Evolutionary conservation across 2,888 invertebrate species (phyloP).

Genomic region (Caenorhabditis drosophilae): DNA sequence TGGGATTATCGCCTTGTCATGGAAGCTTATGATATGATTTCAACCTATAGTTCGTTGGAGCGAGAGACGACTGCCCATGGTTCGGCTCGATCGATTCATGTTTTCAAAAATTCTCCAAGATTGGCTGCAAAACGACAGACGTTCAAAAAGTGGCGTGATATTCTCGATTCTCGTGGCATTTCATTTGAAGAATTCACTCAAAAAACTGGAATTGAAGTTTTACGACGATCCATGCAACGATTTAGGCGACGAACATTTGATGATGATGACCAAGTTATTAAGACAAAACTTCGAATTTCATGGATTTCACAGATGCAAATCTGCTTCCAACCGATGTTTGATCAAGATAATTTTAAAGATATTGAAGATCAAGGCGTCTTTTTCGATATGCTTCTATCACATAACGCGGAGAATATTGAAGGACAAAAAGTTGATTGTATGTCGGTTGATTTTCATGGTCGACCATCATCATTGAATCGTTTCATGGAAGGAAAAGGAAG

Average conservation of each 20-base stretch:
- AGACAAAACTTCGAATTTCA: conserved; percentile 56
- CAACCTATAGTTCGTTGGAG: conserved; percentile 59
- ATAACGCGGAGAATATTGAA: conserved; percentile 64
- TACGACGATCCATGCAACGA: conserved; percentile 62
- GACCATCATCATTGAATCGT: conserved; percentile 61
- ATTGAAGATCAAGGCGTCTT: conserved; percentile 65
- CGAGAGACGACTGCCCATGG: conserved; percentile 65
- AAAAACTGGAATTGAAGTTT: conserved; percentile 56
- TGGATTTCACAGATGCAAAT: conserved; percentile 67
- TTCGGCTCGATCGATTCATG: conserved; percentile 56
- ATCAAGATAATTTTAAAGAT: conserved; percentile 52
- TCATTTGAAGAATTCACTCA: conserved; percentile 65
- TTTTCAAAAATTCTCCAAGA: conserved; percentile 54
- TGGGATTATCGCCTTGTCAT: conserved; percentile 65
- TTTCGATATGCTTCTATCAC: conserved; percentile 63
- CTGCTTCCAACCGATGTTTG: conserved; percentile 66
- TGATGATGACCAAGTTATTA: conserved; percentile 60
- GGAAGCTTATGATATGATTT: conserved; percentile 66
- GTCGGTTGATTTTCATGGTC: conserved; percentile 67
- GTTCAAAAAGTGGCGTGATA: conserved; percentile 64
- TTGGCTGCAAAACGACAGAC: conserved; percentile 59
- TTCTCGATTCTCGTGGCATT: conserved; percentile 53
- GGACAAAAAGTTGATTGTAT: conserved; percentile 63
- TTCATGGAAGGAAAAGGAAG: conserved; percentile 68
- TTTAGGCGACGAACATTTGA: conserved; percentile 65